These are phyloP conservation scores for Pipistrellus pygmaeus DNA, from an alignment of 2,797 vertebrate species.

Conservation along the genomic window DNA sequence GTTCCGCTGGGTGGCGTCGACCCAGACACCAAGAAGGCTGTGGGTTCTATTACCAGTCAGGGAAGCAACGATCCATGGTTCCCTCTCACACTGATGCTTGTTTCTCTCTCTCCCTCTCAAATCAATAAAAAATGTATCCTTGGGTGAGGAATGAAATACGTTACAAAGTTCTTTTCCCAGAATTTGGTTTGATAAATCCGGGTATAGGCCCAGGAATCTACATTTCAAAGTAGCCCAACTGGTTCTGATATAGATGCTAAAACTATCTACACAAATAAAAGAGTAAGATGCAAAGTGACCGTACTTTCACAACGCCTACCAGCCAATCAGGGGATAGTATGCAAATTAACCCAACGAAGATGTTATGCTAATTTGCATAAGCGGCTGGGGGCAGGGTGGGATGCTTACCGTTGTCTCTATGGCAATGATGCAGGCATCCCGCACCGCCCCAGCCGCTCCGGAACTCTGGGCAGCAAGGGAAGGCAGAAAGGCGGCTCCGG, in stretches of 20 bases:
- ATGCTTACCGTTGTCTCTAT: too few species aligned
- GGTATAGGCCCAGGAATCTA: neutral
- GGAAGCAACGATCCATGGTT: neutral
- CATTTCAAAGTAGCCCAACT: constrained; percentile 14
- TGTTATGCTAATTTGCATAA: too few species aligned
- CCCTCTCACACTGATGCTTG: neutral
- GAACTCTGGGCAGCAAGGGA: too few species aligned
- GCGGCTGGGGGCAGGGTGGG: too few species aligned
- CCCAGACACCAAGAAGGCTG: neutral
- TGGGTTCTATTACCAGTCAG: neutral
- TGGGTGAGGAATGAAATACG: neutral
- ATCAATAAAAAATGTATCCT: neutral
- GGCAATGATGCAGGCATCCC: too few species aligned
- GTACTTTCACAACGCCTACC: too few species aligned
- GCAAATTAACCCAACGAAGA: too few species aligned
- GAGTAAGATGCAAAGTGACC: too few species aligned
- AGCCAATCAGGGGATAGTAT: too few species aligned
- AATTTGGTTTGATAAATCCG: constrained; percentile 2
- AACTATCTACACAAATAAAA: neutral
- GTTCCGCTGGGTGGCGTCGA: neutral
- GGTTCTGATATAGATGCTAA: neutral
- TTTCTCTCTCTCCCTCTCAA: neutral
- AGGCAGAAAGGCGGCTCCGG: too few species aligned
- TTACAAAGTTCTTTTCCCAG: neutral
- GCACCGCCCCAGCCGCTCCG: too few species aligned